Evolutionary conservation across 2,113 vertebrate species (phyloP).

Genomic region (Sitta europaea): DNA sequence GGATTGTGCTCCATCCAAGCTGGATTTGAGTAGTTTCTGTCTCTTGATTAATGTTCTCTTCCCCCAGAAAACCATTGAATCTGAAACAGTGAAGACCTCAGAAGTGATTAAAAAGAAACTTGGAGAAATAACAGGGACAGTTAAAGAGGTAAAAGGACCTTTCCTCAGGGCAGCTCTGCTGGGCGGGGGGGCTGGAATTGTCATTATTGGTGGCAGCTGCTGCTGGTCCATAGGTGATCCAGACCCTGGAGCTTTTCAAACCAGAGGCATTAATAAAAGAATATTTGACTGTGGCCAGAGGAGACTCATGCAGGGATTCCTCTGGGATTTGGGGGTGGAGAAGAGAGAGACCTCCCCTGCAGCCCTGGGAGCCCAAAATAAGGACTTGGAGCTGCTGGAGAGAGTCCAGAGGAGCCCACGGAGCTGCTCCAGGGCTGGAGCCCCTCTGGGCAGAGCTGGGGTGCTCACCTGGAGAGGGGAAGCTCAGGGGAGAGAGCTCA

Average conservation of each 20-base stretch:
- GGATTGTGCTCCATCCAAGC: not conserved
- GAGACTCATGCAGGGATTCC: not conserved
- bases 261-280: not conserved
- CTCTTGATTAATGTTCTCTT: not conserved
- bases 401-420: not conserved
- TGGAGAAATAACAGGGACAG: conserved; percentile 82
- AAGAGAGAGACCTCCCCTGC: not conserved
- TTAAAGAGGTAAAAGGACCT: conserved; percentile 84
- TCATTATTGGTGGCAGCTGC: not conserved
- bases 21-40: not conserved
- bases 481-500: not conserved
- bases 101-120: conserved; percentile 90
- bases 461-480: not conserved
- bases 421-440: not conserved
- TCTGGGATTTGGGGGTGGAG: not conserved
- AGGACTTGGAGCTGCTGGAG: not conserved
- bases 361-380: not conserved
- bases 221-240: not conserved
- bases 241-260: not conserved
- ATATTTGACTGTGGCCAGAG: not conserved
- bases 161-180: not conserved
- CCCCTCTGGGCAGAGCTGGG: not conserved
- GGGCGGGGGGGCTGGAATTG: not conserved
- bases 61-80: conserved; percentile 90
- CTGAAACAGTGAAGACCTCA: conserved; percentile 90